Evolutionary conservation across 2,797 vertebrate species (phyloP), one percentile per base, ranked within the genome.

Genomic region (Sciurus vulgaris): DNA sequence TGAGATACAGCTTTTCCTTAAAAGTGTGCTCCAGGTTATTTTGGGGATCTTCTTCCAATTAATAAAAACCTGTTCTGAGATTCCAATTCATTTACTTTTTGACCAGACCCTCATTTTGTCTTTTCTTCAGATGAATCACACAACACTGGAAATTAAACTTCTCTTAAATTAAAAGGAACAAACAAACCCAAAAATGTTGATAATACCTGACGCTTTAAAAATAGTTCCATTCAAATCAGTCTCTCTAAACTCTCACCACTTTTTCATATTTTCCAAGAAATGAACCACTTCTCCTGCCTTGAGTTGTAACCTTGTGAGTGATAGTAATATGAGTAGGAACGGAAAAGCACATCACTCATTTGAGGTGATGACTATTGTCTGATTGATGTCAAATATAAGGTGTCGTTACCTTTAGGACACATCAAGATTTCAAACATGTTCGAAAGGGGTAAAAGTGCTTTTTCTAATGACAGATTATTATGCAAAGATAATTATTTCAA

Each of bases 41-140:
- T 12, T 41, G 77, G 5, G 63, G 15, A 67, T 76, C 81, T 85
- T 85, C 73, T 89, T 91, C 74, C 41, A 93, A 38, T 85, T 84
- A 76, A 88, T 15, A 56, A 30, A 72, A 70, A 78, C 24, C 22
- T 89, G 18, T 44, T 92, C 33, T 82, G 22, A 20, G 81, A 59
- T n/a, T 76, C 85, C 51, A 26, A 35, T 76, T 59, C 26, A 91
- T 85, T 81, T 73, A 61, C 18, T 89, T 93, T 93, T 61, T 81
- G 61, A 70, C 33, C 56, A 79, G 5, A 61, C 35, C 7, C 35
- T 54, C 33, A 2, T 81, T 91, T 69, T 86, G n/a, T 81, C 17
- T 47, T 41, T 74, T 28, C 7, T 81, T 76, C 91, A 59, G 56
- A 10, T 38, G 24, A 81, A 69, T 85, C 49, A 47, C 6, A 76